These are phyloP conservation scores for Thamnophis elegans DNA, from an alignment of 2,797 vertebrate species.

Conservation along the genomic window DNA sequence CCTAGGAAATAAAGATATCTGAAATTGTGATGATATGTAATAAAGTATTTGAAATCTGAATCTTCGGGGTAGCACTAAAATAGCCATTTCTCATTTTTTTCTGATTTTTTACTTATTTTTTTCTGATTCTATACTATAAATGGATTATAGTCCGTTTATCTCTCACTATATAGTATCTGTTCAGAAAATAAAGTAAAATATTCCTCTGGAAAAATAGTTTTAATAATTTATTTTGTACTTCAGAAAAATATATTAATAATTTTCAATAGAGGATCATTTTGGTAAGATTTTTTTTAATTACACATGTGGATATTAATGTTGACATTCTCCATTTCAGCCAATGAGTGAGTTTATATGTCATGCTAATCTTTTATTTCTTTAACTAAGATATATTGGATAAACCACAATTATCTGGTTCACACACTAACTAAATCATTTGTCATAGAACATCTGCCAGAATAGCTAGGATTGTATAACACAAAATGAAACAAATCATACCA, in stretches of 20 bases:
- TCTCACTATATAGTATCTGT: neutral
- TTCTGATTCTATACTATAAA: neutral
- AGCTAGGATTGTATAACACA: neutral
- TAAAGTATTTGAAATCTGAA: slow-evolving; percentile 2
- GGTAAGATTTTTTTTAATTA: neutral
- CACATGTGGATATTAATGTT: neutral
- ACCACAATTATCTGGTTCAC: neutral
- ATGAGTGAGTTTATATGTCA: neutral
- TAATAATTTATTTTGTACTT: neutral
- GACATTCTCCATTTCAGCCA: neutral
- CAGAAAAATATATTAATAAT: neutral
- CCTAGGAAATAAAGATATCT: slow-evolving; percentile 43
- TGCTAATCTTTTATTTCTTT: neutral
- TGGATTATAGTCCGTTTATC: neutral
- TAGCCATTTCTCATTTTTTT: neutral
- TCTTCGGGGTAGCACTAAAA: neutral
- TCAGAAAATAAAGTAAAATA: neutral
- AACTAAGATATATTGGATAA: neutral
- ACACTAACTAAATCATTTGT: neutral
- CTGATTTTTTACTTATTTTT: neutral
- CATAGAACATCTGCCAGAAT: neutral
- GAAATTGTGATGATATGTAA: slow-evolving; percentile 45
- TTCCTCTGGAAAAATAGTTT: neutral
- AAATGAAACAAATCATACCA: neutral
- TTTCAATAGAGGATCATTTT: neutral